These are phyloP conservation scores for Tympanoctomys barrerae DNA, from an alignment of 2,797 vertebrate genomes.

Conservation along the genomic window DNA sequence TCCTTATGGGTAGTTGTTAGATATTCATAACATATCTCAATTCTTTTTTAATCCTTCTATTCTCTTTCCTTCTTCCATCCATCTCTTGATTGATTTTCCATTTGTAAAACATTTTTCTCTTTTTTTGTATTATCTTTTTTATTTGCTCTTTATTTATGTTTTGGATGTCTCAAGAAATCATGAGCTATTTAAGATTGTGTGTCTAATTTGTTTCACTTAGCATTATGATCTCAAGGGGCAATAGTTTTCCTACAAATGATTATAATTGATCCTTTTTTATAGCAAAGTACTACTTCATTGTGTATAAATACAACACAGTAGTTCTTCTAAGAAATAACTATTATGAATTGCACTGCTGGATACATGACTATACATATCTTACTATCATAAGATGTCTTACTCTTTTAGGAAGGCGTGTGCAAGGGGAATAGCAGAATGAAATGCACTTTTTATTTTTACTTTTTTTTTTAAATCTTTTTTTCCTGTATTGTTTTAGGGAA, in stretches of 20 bases:
- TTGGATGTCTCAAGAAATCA: background rate
- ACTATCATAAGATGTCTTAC: background rate
- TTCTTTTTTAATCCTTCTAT: background rate
- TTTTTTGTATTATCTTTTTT: background rate
- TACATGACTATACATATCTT: background rate
- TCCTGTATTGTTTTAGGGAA: too few species aligned
- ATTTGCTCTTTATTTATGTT: background rate
- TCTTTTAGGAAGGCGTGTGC: background rate
- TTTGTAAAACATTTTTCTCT: background rate
- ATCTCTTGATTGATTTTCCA: background rate
- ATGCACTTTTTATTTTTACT: background rate
- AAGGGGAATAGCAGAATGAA: background rate
- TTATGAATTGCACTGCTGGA: background rate
- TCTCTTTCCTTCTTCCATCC: background rate
- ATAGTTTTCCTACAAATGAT: background rate
- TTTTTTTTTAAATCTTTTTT: too few species aligned
- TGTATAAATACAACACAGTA: background rate
- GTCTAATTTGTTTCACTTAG: background rate
- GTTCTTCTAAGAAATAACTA: background rate
- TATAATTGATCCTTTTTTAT: background rate
- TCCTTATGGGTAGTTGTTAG: background rate
- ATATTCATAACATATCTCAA: background rate
- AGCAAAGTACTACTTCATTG: background rate
- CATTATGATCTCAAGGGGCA: background rate
- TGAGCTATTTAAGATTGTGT: background rate